Evolutionary conservation across 1,140 invertebrate genomes (phyloP).

Genomic region (Coenobita brevimanus): DNA sequence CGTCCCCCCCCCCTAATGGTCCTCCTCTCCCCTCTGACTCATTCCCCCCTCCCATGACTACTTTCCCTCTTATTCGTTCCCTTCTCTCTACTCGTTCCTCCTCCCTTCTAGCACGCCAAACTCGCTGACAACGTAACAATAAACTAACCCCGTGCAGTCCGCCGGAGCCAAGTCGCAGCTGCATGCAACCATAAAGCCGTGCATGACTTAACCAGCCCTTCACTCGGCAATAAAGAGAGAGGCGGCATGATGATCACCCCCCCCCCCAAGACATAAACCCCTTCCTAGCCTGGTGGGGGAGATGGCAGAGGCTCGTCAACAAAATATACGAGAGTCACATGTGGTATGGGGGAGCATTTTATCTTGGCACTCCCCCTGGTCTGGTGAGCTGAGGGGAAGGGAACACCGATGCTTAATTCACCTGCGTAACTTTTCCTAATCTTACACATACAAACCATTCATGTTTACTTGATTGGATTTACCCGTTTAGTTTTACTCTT

Average conservation of each 20-base stretch:
- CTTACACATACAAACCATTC: too few species aligned
- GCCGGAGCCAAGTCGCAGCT: not conserved
- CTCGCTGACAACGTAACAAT: not conserved
- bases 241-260: not conserved
- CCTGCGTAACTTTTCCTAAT: too few species aligned
- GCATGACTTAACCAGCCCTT: not conserved
- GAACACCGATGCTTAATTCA: too few species aligned
- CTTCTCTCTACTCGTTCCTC: not conserved
- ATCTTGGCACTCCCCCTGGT: not conserved
- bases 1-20: not conserved
- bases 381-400: not conserved
- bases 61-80: not conserved
- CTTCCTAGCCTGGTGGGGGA: not conserved
- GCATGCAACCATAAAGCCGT: not conserved
- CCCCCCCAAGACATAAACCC: not conserved
- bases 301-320: not conserved
- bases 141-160: not conserved
- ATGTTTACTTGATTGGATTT: too few species aligned
- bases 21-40: too few species aligned
- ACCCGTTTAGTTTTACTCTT: too few species aligned
- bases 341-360: not conserved
- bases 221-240: slow-evolving; percentile 1
- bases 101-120: not conserved
- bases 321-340: slow-evolving; percentile 18
- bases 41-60: not conserved